Percentiles rank a stretch among this genome's conserved stretches.
These are phyloP conservation scores for Rhodeus uyekii DNA, from an alignment of 2,797 vertebrate genomes.

Conservation along the genomic window DNA sequence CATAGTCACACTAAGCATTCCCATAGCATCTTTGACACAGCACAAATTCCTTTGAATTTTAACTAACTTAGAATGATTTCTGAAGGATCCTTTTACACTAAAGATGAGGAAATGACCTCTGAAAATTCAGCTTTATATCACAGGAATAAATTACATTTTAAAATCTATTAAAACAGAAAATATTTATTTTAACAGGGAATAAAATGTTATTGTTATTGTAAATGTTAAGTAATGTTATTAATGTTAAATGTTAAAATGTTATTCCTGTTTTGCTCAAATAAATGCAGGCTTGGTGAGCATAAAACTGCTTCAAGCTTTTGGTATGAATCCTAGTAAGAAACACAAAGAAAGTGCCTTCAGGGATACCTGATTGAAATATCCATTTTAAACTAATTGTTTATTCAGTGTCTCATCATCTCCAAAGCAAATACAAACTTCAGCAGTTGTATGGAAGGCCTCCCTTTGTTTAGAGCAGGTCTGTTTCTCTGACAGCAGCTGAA, in stretches of 20 bases:
- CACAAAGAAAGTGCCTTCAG: background rate
- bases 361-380: background rate
- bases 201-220: too few relatives aligned
- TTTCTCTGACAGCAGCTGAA: conserved; percentile 4
- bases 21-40: too few relatives aligned
- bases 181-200: background rate
- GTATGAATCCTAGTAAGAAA: background rate
- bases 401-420: background rate
- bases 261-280: background rate
- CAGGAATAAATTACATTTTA: background rate
- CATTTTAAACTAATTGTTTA: background rate
- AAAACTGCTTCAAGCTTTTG: background rate
- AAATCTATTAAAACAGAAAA: too few relatives aligned
- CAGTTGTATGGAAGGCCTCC: background rate
- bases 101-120: background rate
- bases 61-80: background rate
- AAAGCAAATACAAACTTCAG: background rate
- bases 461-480: background rate
- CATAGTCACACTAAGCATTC: too few relatives aligned
- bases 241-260: too few relatives aligned
- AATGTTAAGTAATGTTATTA: too few relatives aligned
- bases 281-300: background rate
- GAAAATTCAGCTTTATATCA: background rate
- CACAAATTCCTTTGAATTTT: too few relatives aligned
- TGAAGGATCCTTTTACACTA: background rate